These are phyloP conservation scores for Temnothorax nylanderi DNA, from an alignment of 1,140 invertebrate species.

Conservation along the genomic window DNA sequence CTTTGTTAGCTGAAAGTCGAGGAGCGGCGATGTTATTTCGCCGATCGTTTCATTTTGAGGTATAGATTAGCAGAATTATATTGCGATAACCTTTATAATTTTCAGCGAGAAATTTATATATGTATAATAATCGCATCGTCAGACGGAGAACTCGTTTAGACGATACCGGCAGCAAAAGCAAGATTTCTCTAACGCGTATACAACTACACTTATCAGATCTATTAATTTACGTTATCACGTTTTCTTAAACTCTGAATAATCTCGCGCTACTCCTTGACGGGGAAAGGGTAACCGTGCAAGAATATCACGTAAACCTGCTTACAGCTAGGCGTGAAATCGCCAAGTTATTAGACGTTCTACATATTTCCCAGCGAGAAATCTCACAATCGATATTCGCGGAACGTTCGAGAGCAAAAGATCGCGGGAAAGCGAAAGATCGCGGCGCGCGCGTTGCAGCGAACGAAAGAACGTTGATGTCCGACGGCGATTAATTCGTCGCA, in stretches of 20 bases:
- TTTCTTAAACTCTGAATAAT: background rate
- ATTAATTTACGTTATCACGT: background rate
- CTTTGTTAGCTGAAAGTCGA: slow-evolving; percentile 1
- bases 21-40: background rate
- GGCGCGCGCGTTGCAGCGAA: background rate
- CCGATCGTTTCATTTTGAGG: background rate
- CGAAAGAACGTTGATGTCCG: background rate
- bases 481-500: background rate
- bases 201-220: background rate
- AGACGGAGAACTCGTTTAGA: background rate
- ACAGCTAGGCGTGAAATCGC: background rate
- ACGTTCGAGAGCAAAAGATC: background rate
- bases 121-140: background rate
- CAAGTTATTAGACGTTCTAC: background rate
- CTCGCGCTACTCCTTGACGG: background rate
- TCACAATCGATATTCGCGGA: slow-evolving; percentile 24
- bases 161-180: background rate
- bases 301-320: background rate
- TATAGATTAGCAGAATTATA: background rate
- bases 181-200: background rate
- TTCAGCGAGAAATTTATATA: background rate
- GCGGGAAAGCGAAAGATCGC: background rate
- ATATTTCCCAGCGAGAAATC: slow-evolving; percentile 28
- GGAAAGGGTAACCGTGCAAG: background rate
- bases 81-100: background rate